phyloP scores from a whole-genome alignment of 2,113 vertebrate species.

The Meriones unguiculatus region DNA sequence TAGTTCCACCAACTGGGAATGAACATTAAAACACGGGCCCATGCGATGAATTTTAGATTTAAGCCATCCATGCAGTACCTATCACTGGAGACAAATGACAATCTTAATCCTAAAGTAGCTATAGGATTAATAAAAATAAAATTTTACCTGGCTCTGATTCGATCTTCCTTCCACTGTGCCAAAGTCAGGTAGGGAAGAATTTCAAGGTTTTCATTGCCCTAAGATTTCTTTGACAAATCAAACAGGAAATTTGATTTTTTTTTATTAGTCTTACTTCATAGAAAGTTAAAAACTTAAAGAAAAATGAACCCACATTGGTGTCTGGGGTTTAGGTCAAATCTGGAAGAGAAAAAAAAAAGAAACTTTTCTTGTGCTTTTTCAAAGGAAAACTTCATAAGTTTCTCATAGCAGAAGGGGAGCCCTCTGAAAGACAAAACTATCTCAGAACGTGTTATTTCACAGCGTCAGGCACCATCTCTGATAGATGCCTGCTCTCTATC shows the following conservation, averaged over 20 bases:
- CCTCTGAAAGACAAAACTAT: conserved; percentile 34
- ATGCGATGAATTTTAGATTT: background rate
- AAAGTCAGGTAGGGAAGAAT: background rate
- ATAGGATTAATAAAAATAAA: conserved; percentile 32
- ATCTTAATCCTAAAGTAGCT: background rate
- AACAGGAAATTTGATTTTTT: conserved; percentile 44
- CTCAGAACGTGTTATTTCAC: conserved; percentile 55
- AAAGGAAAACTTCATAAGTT: conserved; percentile 54
- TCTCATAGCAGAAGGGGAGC: background rate
- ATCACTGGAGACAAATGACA: conserved; percentile 20
- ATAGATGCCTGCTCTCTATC: background rate
- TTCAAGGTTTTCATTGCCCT: background rate
- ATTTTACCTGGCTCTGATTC: background rate
- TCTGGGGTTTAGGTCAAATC: conserved; percentile 18
- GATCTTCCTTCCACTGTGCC: background rate
- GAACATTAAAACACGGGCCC: background rate
- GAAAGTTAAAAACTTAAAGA: conserved; percentile 25
- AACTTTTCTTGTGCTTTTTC: conserved; percentile 53
- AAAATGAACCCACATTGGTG: background rate
- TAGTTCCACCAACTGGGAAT: background rate
- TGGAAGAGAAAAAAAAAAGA: background rate
- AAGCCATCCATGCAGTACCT: background rate
- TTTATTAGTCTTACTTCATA: background rate
- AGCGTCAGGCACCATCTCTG: background rate
- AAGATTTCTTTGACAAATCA: conserved; percentile 44